Evolutionary conservation across 2,888 invertebrate species (phyloP), one percentile per base, ranked within the genome.

Genomic region (Creontiades dilutus): DNA sequence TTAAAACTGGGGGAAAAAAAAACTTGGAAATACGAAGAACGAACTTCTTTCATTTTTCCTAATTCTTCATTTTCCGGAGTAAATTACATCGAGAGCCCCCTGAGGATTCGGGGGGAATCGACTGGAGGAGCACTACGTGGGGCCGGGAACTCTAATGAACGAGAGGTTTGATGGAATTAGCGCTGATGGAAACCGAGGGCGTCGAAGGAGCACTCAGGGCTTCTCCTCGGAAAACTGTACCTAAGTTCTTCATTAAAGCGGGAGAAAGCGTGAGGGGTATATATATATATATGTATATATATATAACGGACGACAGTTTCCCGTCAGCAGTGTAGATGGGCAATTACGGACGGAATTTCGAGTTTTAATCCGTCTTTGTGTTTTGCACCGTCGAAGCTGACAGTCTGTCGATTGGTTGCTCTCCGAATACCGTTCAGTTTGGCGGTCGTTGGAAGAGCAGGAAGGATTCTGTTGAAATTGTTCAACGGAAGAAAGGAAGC

Each of bases 151-250:
- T 19, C 61, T 61, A 61, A 61, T 61, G 61, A 61, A 61, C 61
- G 61, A 19, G 19, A 61, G 19, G 61, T 61, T 61, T 19, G 61
- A 61, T 61, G 61, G 61, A 61, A 61, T 61, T 61, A 61, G 19
- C 61, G 61, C 19, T 61, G 61, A 61, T 61, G 61, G 61, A n/a
- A 61, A 61, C 16, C 19, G 61, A 61, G 61, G 61, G 19, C 19
- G 19, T 16, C 19, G 61, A 61, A 61, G 61, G 9, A 61, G 61
- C 19, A 61, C 19, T 61, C n/a, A 19, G 61, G 3, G 61, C 2
- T 4, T 11, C 61, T 61, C 61, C 19, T 19, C n/a, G 61, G 61
- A 61, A 61, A 19, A 61, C 61, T 16, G 19, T 37, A 37, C 37
- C 37, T n/a, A 61, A n/a, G 61, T 61, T 61, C 61, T 61, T 61